Conservation (phyloP, 2,888 invertebrate genomes). For the Pyralis farinalis region DNA sequence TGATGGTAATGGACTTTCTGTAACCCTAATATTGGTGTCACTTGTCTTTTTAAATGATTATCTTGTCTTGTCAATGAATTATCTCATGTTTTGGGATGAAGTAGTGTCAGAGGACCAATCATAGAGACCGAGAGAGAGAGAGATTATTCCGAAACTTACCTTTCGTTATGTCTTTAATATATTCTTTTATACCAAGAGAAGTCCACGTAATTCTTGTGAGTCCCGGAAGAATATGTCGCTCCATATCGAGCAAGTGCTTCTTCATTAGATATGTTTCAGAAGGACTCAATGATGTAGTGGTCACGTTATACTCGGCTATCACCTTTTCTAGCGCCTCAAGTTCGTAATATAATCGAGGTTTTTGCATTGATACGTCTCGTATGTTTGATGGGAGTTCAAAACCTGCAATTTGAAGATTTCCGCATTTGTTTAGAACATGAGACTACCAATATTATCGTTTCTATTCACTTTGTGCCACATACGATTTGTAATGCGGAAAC, state of each 20-base stretch:
- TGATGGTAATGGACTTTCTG: no score
- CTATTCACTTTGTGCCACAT: no score
- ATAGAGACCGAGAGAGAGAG: no score
- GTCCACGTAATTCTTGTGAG: conserved; percentile 92
- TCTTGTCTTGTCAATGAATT: no score
- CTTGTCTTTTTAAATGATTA: no score
- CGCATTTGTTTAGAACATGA: not conserved
- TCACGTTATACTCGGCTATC: conserved; percentile 83
- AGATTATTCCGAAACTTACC: no score
- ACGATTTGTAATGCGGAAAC: no score
- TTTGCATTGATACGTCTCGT: conserved; percentile 81
- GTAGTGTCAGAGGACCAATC: no score
- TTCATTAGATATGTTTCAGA: conserved; percentile 88
- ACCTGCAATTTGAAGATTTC: conserved; percentile 30
- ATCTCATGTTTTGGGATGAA: no score
- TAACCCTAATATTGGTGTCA: no score
- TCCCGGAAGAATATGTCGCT: conserved; percentile 89
- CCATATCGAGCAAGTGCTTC: conserved; percentile 85
- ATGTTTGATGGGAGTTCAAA: conserved; percentile 69
- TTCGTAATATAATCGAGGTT: conserved; percentile 83
- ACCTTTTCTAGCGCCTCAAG: conserved; percentile 82
- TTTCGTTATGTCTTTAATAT: conserved; percentile 74
- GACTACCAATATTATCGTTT: no score
- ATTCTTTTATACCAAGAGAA: conserved; percentile 90
- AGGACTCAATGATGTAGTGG: conserved; percentile 83